phyloP scores from a whole-genome alignment of 2,888 invertebrate species.

The Tachina fera region DNA sequence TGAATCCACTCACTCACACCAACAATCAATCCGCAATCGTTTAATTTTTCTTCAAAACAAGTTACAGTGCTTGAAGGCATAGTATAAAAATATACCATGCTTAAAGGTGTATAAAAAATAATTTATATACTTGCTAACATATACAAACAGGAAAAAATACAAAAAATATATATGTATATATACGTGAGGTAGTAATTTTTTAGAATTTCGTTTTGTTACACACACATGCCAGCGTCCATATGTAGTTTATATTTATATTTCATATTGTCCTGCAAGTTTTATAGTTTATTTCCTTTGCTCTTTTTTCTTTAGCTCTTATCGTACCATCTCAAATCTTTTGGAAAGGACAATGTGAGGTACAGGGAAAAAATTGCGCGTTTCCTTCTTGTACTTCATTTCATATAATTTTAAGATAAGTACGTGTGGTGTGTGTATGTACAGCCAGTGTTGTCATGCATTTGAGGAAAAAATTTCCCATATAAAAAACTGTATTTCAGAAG shows the following conservation, averaged over 20 bases:
- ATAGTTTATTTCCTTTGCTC: slow-evolving; percentile 50
- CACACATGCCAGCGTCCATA: not conserved
- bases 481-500: too few species aligned
- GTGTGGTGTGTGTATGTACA: not conserved
- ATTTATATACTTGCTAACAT: slow-evolving; percentile 5
- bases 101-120: slow-evolving; percentile 27
- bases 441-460: too few species aligned
- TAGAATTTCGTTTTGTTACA: slow-evolving; percentile 41
- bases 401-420: not conserved
- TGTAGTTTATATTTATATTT: slow-evolving; percentile 16
- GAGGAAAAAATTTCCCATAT: too few species aligned
- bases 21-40: slow-evolving; percentile 9
- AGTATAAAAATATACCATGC: not conserved
- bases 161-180: slow-evolving; percentile 31
- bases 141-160: not conserved
- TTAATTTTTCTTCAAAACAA: slow-evolving; percentile 34
- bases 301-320: not conserved
- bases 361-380: slow-evolving; percentile 57
- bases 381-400: slow-evolving; percentile 53
- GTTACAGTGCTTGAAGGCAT: slow-evolving; percentile 31
- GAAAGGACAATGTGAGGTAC: slow-evolving; percentile 32
- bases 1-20: slow-evolving; percentile 23
- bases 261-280: slow-evolving; percentile 59
- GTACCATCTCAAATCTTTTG: slow-evolving; percentile 29
- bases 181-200: slow-evolving; percentile 52